phyloP scores from a whole-genome alignment of 2,797 vertebrate species.

The Salarias fasciatus region DNA sequence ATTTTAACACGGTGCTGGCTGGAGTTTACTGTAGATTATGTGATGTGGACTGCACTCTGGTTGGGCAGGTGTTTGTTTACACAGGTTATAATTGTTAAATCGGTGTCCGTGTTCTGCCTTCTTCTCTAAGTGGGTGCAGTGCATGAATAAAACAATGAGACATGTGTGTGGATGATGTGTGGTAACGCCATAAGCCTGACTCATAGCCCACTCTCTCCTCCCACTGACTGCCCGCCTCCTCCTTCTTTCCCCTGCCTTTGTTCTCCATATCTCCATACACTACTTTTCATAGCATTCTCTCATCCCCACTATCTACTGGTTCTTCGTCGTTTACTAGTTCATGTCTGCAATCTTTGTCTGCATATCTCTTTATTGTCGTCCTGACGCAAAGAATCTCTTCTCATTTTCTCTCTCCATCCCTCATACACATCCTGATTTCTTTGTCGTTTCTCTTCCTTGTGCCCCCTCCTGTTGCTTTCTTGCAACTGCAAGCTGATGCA shows the following conservation, averaged over 20 bases:
- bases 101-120: slow-evolving; percentile 27
- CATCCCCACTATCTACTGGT: slow-evolving; percentile 5
- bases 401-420: slow-evolving; percentile 38
- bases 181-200: slow-evolving; percentile 58
- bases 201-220: slow-evolving; percentile 60
- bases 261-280: slow-evolving; percentile 3
- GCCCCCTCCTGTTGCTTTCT: slow-evolving; percentile 69
- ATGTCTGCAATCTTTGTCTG: slow-evolving; percentile 1
- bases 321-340: not conserved
- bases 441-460: slow-evolving; percentile 37
- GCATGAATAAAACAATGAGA: slow-evolving; percentile 65
- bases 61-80: slow-evolving; percentile 13
- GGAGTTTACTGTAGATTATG: slow-evolving; percentile 15
- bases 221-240: slow-evolving; percentile 36
- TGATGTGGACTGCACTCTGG: slow-evolving; percentile 6
- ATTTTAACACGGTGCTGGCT: slow-evolving; percentile 12
- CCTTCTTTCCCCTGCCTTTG: slow-evolving; percentile 40
- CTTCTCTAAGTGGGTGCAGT: slow-evolving; percentile 34
- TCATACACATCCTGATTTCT: slow-evolving; percentile 57
- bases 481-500: slow-evolving; percentile 56
- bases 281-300: slow-evolving; percentile 14
- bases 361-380: slow-evolving; percentile 21
- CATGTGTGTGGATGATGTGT: slow-evolving; percentile 64
- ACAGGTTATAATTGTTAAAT: not conserved
- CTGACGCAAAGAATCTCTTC: slow-evolving; percentile 52